Evolutionary conservation across 2,888 invertebrate species (phyloP), one percentile per base, ranked within the genome.

Genomic region (Mylabris sibirica): DNA sequence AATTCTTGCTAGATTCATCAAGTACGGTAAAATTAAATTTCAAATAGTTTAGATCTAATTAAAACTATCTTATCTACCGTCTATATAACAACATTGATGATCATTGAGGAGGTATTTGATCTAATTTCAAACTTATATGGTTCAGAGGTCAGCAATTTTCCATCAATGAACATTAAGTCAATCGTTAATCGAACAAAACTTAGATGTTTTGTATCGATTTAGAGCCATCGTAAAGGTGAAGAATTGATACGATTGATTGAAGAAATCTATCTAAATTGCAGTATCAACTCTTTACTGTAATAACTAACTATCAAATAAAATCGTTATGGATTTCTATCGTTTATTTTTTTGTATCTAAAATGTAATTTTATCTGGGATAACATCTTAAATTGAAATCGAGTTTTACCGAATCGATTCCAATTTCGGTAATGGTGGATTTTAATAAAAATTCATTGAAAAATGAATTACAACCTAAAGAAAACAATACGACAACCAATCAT

Each of bases 321-420:
- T n/a, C 14, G 14, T n/a, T 44, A 14, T n/a, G 9, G 41, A n/a
- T 44, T 44, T 12, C 8, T 11, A 12, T 44, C 41, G 12, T 44
- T 14, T n/a, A 44, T 44, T n/a, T 44, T 11, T 44, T 44, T 44
- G 14, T 44, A 14, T 44, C 41, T 14, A n/a, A 44, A 44, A 44
- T 14, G 14, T n/a, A 44, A 44, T n/a, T 64, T 67, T 41, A 60
- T 67, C 64, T 53, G 62, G 61, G 65, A 20, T 62, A 65, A 35
- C 64, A 59, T 59, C 61, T 68, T 68, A 68, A 68, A 68, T 68
- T 68, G 30, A 62, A 68, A 68, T 65, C 62, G 65, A 68, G 65
- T 68, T 65, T 68, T 35, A 68, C 62, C 60, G 64, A 65, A 65
- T 30, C 4, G 65, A 68, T 68, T 65, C 65, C 38, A 59, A 61